A percentile compares a stretch with the other conserved stretches of the same genome.
Conservation (phyloP, 2,113 vertebrate species). For the Solea solea region DNA sequence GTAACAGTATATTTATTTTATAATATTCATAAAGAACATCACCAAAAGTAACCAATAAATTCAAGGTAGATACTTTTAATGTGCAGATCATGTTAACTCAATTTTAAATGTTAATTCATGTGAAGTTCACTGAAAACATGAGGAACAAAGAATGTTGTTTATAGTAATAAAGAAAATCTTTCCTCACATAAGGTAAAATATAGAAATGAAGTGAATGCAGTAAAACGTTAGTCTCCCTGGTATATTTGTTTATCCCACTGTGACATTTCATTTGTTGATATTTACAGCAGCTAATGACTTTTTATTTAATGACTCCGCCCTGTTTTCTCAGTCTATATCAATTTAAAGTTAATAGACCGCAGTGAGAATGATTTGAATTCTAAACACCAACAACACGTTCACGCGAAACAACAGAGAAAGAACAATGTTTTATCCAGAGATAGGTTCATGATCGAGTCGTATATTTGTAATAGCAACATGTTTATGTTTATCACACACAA, state of each 20-base stretch:
- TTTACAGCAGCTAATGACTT: conserved; percentile 67
- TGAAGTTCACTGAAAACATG: not conserved
- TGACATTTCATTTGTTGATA: conserved; percentile 63
- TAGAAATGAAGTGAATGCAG: not conserved
- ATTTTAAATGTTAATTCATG: conserved; percentile 6
- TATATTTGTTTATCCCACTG: conserved; percentile 20
- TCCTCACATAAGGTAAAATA: not conserved
- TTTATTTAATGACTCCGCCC: conserved; percentile 59
- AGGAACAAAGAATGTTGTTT: not conserved
- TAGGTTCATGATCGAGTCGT: no score
- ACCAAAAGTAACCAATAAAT: not conserved
- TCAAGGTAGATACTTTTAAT: not conserved
- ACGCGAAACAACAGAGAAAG: conserved; percentile 38
- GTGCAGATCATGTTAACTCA: not conserved
- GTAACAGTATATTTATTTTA: no score
- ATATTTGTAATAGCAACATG: no score
- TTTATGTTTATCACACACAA: no score
- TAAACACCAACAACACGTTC: conserved; percentile 39
- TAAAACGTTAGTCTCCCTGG: conserved; percentile 24
- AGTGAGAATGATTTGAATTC: conserved; percentile 56
- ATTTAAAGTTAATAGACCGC: conserved; percentile 57
- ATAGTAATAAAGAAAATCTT: not conserved
- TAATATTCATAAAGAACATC: no score
- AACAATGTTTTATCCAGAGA: not conserved
- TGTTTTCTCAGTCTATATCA: conserved; percentile 55